Evolutionary conservation across 2,888 invertebrate genomes (phyloP), one percentile per base, ranked within the genome.

Genomic region (Watsonalla cultraria): DNA sequence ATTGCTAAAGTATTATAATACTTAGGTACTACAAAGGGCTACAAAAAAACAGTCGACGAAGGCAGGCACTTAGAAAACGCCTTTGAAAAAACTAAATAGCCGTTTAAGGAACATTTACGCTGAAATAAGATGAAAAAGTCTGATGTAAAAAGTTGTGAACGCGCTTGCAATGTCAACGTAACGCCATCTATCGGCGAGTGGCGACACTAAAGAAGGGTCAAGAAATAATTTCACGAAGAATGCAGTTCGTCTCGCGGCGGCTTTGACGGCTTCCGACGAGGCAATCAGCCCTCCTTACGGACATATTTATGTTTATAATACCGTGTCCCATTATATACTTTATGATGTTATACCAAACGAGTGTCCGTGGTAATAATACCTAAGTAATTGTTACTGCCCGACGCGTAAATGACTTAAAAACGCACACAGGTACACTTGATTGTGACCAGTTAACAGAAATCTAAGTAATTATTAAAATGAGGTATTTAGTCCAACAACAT

Each of bases 241-340:
- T 90, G 81, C 73, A 60, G 70, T 80, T 71, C 81, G 76, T 78
- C 76, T 74, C 72, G 86, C 88, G 87, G 87, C 72, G 67, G 78
- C 90, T 90, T 90, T 90, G 90, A 90, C 80, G 84, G 76, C 72
- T 87, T 85, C 90, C 90, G 85, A 87, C 88, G 86, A 85, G 85
- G 89, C 86, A 90, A 90, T 90, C 90, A 89, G 84, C 70, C 83
- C 88, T 84, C 83, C 83, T 90, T 90, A 89, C 85, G 78, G 84
- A 78, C 84, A 87, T 90, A 90, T 90, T 90, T 90, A 90, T 84
- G 88, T 89, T 90, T 89, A 88, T 90, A 90, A 90, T 89, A 90
- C 88, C 80, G 76, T 78, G 85, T 81, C 85, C 86, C 85, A 82
- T 89, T 89, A 88, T 89, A 82, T 83, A 85, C 81, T 85, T 87